Base-by-base conservation (phyloP, 2,888 invertebrate species). In the Malachius bipustulatus region DNA sequence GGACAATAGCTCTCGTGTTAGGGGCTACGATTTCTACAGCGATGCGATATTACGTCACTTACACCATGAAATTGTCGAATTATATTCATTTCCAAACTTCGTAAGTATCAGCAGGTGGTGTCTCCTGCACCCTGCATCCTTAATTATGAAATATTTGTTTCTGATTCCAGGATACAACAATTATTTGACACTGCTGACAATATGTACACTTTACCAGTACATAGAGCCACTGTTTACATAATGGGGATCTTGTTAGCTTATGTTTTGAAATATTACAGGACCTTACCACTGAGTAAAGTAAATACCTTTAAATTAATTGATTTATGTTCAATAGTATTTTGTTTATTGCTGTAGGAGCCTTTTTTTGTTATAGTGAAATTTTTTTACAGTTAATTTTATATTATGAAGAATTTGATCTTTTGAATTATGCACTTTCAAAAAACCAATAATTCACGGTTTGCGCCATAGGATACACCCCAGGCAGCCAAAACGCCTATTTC, bases 71-170 rank as follows among this genome's bases (percentile, higher is more conserved):
- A 41, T 56, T 79, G 26, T 74, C 73, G 26, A 76, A 77, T 57
- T 79, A 74, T 45, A 69, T 78, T 10, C 76, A 73, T 56, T 79
- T 72, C 56, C 77, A 78, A 36, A 72, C 74, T 36, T 73, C 76
- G 77, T 79, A 61, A 71, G 73, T 67, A 44, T 36, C 32, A 27
- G n/a, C 6, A 19, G 6, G n/a, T 19, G 6, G n/a, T 19, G n/a
- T 19, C 6, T 19, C n/a, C n/a, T n/a, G n/a, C n/a, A n/a, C 6
- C n/a, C 24, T 19, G 24, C n/a, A 6, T 19, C 24, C 6, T 11
- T 15, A 19, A 15, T 10, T n/a, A 2, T 26, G 28, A 14, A 27
- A 14, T 10, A 13, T 13, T 19, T 34, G 27, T 36, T 40, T 40
- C 43, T 43, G 35, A 32, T 64, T 62, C 32, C 49, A 77, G 77